Base-by-base conservation (phyloP, 2,113 vertebrate genomes). In the Apteryx mantelli region DNA sequence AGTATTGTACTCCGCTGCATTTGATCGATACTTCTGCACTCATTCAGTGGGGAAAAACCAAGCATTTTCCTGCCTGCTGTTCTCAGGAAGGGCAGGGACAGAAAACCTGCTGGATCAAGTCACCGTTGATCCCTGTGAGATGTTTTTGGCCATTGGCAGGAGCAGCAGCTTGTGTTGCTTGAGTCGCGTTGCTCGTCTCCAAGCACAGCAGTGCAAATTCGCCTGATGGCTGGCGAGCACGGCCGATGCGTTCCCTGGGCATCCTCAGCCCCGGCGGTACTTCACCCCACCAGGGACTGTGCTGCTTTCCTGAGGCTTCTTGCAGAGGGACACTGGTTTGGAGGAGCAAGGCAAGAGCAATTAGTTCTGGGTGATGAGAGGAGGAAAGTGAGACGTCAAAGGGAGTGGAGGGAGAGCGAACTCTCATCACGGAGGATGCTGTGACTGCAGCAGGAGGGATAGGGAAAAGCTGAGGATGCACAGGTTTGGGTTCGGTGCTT, bases 121-220 rank as follows among this genome's bases (percentile, higher is more conserved):
- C 30, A 24, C 28, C 30, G 21, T 6, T 82, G 74, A 82, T 76
- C 26, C n/a, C 73, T 44, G n/a, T 2, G 9, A 89, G 56, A 56
- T 73, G 70, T 28, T 92, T 90, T 61, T 58, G 48, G 44, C 25
- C 48, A 48, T 40, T 21, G 21, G 11, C 17, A 36, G 65, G 34
- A 87, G 40, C 19, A 65, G 70, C 46, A 95, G 20, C 50, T 66
- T 73, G 34, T 77, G n/a, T 78, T 88, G 40, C 50, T 83, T 63
- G 15, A 16, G 0, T 65, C 0, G 0, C 3, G 0, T 40, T 71
- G 78, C 36, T 94, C 10, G 1, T 81, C 74, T 66, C 50, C 20
- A 40, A 89, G 30, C 30, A 2, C 2, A 40, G 60, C 86, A 15
- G n/a, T 73, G 58, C 17, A 63, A 38, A 25, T 25, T 44, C 38